Conservation (phyloP, 2,888 invertebrate species). For the Lottia scabra region DNA sequence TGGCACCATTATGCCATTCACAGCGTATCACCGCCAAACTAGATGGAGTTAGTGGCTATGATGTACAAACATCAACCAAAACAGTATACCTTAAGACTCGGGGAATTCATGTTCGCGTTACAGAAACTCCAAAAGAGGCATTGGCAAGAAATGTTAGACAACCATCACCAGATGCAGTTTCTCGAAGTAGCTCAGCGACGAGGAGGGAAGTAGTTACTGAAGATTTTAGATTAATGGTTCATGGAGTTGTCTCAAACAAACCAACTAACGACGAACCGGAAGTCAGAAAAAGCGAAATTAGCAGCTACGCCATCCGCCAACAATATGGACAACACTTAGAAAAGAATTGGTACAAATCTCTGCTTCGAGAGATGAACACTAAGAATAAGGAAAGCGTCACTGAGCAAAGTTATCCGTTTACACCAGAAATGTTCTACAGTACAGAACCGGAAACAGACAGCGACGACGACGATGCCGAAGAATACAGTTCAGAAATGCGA, state of each 20-base stretch:
- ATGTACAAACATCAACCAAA: background rate
- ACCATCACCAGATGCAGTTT: background rate
- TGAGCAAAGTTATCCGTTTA: background rate
- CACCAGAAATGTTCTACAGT: constrained; percentile 13
- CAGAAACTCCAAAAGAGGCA: background rate
- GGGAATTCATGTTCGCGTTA: background rate
- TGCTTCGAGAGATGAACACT: background rate
- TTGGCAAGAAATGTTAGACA: background rate
- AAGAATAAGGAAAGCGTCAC: constrained; percentile 6
- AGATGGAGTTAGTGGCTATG: background rate
- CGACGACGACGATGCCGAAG: background rate
- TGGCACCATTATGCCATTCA: background rate
- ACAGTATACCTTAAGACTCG: background rate
- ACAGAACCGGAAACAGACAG: background rate
- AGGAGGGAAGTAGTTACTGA: background rate
- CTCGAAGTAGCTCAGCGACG: background rate
- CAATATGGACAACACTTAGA: constrained; percentile 16
- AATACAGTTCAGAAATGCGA: background rate
- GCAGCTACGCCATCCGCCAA: constrained; percentile 5
- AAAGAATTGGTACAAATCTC: constrained; percentile 11
- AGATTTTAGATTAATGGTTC: background rate
- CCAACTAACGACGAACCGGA: background rate
- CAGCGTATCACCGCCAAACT: background rate
- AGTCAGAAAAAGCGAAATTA: background rate
- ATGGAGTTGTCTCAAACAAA: background rate